phyloP scores from a whole-genome alignment of 2,797 vertebrate genomes.

The Amphiprion clarkii region DNA sequence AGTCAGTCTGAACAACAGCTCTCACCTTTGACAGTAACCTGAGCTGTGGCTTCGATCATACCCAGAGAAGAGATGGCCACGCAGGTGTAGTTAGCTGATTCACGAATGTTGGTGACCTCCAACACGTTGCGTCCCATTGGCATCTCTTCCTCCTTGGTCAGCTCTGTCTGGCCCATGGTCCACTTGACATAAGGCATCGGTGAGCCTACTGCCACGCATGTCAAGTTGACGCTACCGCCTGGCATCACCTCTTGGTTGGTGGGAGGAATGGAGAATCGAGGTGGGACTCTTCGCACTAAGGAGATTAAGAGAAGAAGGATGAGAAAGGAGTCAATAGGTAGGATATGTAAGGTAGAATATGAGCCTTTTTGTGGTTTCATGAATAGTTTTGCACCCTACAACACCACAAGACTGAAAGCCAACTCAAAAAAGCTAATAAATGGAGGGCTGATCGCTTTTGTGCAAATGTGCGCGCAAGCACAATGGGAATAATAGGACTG shows the following conservation, averaged over 20 bases:
- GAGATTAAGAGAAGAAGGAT: constrained; percentile 45
- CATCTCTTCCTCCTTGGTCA: constrained; percentile 97
- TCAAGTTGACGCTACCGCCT: constrained; percentile 96
- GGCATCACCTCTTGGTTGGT: constrained; percentile 98
- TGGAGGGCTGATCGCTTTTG: constrained; percentile 64
- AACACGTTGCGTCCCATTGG: constrained; percentile 94
- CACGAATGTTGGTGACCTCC: constrained; percentile 93
- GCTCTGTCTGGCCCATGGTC: constrained; percentile 91
- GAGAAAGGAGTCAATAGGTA: constrained; percentile 20
- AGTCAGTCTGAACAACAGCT: neutral
- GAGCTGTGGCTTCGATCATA: constrained; percentile 95
- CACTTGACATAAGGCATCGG: constrained; percentile 98
- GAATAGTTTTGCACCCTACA: constrained; percentile 19
- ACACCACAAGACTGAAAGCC: constrained; percentile 35
- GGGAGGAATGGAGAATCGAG: constrained; percentile 95
- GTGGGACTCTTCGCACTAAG: constrained; percentile 93
- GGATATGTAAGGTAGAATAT: constrained; percentile 23
- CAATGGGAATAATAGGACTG: constrained; percentile 72
- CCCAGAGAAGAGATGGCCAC: constrained; percentile 97
- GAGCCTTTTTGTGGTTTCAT: constrained; percentile 17
- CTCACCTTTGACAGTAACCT: constrained; percentile 98
- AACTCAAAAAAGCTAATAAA: constrained; percentile 51
- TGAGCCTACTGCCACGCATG: constrained; percentile 95
- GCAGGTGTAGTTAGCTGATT: constrained; percentile 96
- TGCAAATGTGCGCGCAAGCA: constrained; percentile 63